Evolutionary conservation across 2,888 invertebrate genomes (phyloP).

Genomic region (Polietes domitor): DNA sequence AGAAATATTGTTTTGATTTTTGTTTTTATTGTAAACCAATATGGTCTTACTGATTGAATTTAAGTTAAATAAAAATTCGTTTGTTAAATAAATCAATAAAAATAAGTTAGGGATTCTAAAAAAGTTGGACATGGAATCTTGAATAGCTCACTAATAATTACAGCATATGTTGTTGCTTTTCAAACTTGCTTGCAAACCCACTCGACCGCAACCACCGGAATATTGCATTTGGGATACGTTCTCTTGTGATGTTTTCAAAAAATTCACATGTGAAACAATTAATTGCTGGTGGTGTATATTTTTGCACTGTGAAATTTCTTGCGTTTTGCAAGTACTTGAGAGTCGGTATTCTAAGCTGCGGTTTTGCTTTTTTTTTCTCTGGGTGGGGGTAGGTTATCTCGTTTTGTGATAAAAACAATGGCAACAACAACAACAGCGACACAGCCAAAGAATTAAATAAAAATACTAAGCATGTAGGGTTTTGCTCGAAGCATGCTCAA

Average conservation of each 20-base stretch:
- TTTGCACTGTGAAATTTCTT: slow-evolving; percentile 5
- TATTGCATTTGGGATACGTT: not conserved
- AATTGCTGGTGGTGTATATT: not conserved
- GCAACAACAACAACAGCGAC: slow-evolving; percentile 2
- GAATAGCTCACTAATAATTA: too few relatives aligned
- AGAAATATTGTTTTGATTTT: too few relatives aligned
- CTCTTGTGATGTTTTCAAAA: not conserved
- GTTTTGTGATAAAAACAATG: slow-evolving; percentile 20
- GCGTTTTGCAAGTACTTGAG: too few relatives aligned
- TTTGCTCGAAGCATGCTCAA: slow-evolving; percentile 49
- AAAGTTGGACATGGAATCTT: too few relatives aligned
- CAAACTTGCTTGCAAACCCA: not conserved
- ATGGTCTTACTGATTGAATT: too few relatives aligned
- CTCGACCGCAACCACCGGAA: not conserved
- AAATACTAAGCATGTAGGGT: slow-evolving; percentile 25
- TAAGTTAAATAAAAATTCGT: too few relatives aligned
- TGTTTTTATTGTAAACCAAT: too few relatives aligned
- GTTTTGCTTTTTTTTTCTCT: too few relatives aligned
- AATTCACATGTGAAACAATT: slow-evolving; percentile 18
- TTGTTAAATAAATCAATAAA: too few relatives aligned
- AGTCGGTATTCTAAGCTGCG: slow-evolving; percentile 35
- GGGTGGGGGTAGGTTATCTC: slow-evolving; percentile 47
- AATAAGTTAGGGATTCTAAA: too few relatives aligned
- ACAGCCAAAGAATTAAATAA: not conserved
- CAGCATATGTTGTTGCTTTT: too few relatives aligned